phyloP scores from a whole-genome alignment of 1,140 invertebrate species.

The Cheumatopsyche charites region DNA sequence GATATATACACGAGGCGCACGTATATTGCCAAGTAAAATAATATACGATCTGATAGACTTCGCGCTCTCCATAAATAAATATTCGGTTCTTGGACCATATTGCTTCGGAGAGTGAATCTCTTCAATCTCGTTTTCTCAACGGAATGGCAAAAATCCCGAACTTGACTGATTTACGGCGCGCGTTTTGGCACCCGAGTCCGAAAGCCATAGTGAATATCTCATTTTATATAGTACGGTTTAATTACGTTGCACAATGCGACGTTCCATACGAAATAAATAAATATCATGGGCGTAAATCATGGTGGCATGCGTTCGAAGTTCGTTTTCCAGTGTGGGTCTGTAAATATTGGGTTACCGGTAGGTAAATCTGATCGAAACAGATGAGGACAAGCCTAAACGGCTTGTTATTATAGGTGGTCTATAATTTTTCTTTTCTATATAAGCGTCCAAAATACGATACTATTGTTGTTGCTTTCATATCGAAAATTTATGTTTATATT shows the following conservation, averaged over 20 bases:
- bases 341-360: conserved; percentile 43
- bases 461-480: conserved; percentile 13
- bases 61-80: background rate
- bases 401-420: conserved; percentile 46
- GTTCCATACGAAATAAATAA: no score
- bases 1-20: conserved; percentile 25
- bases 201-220: no score
- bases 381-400: conserved; percentile 41
- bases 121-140: no score
- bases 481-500: conserved; percentile 21
- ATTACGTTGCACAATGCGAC: no score
- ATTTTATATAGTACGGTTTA: no score
- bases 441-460: conserved; percentile 16
- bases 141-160: no score
- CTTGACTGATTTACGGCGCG: no score
- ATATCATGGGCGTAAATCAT: no score
- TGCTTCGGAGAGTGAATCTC: no score
- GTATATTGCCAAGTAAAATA: conserved; percentile 38
- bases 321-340: background rate
- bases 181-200: no score
- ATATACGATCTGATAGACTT: conserved; percentile 41
- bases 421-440: conserved; percentile 39
- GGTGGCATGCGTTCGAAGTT: background rate
- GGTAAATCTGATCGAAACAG: conserved; percentile 39
- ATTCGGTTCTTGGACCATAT: no score